These are phyloP conservation scores for Pristis pectinata DNA, from an alignment of 2,797 vertebrate species.

Conservation along the genomic window DNA sequence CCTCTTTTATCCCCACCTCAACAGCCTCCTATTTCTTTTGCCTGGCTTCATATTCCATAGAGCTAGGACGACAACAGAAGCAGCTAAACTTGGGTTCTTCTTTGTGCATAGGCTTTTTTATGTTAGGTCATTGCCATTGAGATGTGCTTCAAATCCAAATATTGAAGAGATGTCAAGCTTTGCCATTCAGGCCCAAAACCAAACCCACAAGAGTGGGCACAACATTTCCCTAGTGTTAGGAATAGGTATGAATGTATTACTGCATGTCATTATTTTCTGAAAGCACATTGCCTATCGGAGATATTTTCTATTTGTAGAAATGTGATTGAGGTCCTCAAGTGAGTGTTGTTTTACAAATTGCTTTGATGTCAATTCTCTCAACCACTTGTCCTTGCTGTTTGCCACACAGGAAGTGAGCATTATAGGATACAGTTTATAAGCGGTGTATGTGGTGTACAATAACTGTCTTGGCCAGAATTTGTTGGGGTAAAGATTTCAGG, in stretches of 20 bases:
- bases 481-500: not conserved
- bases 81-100: not conserved
- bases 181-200: not conserved
- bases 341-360: not conserved
- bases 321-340: not conserved
- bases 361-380: not conserved
- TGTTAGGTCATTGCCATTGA: not conserved
- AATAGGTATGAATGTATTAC: not conserved
- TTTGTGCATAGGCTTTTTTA: not conserved
- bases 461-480: not conserved
- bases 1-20: not conserved
- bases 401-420: not conserved
- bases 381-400: not conserved
- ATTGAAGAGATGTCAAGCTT: not conserved
- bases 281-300: not conserved
- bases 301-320: not conserved
- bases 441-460: not conserved
- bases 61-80: not conserved
- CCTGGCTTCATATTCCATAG: not conserved
- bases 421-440: not conserved
- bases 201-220: not conserved
- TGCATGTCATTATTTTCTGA: not conserved
- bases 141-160: not conserved
- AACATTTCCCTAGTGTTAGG: not conserved
- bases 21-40: too few species aligned